Evolutionary conservation across 2,113 vertebrate genomes (phyloP).

Genomic region (Ia io): DNA sequence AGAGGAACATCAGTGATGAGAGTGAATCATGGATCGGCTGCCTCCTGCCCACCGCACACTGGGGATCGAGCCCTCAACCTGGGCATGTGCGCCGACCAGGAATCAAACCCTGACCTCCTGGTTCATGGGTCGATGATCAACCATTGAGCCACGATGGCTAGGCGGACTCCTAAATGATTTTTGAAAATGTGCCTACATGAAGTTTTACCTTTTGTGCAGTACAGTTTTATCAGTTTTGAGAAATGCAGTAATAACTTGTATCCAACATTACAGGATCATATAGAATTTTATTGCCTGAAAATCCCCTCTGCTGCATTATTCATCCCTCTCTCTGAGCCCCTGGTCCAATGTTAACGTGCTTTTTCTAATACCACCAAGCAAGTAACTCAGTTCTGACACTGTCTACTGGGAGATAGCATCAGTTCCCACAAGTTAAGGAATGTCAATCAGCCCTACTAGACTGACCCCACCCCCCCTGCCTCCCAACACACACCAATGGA

Average conservation of each 20-base stretch:
- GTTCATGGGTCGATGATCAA: too few species aligned
- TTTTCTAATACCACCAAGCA: not conserved
- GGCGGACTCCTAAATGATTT: not conserved
- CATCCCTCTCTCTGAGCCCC: not conserved
- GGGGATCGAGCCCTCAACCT: too few species aligned
- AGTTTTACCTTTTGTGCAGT: not conserved
- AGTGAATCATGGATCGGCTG: too few species aligned
- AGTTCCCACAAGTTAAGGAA: not conserved
- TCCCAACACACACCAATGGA: not conserved
- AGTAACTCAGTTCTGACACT: not conserved
- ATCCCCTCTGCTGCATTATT: not conserved
- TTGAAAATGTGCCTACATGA: not conserved
- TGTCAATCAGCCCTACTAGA: not conserved
- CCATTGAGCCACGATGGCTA: too few species aligned
- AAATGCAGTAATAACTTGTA: not conserved
- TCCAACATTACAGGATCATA: not conserved
- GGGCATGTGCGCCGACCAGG: too few species aligned
- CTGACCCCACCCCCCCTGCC: not conserved
- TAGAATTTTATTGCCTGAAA: not conserved
- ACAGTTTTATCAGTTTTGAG: not conserved
- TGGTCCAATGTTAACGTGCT: not conserved
- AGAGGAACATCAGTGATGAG: too few species aligned
- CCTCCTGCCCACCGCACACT: too few species aligned
- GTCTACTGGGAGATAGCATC: not conserved
- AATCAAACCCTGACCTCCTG: too few species aligned